Evolutionary conservation across 2,113 vertebrate genomes (phyloP).

Genomic region (Collichthys lucidus): DNA sequence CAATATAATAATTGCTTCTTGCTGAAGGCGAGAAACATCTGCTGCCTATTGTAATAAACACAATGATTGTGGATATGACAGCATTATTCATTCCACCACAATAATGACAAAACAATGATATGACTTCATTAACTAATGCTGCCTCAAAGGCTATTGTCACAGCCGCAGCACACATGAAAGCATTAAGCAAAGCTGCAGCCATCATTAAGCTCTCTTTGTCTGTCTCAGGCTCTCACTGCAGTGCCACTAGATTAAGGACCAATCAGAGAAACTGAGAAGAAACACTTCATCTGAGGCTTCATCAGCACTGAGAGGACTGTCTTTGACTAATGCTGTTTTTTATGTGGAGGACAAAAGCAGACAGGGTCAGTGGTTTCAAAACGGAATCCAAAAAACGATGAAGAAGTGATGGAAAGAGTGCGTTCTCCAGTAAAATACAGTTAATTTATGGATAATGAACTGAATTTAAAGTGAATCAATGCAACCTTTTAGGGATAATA

Average conservation of each 20-base stretch:
- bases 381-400: neutral
- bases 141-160: neutral
- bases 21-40: neutral
- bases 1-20: neutral
- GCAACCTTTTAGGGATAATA: neutral
- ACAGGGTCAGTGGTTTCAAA: neutral
- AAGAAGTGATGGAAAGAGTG: neutral
- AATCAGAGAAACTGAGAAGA: constrained; percentile 28
- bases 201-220: constrained; percentile 12
- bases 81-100: constrained; percentile 7
- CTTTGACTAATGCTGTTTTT: constrained; percentile 21
- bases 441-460: neutral
- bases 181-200: constrained; percentile 20
- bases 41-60: neutral
- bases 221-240: neutral
- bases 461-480: neutral
- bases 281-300: constrained; percentile 30
- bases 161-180: neutral
- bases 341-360: neutral
- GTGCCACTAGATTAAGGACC: constrained; percentile 17
- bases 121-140: constrained; percentile 17
- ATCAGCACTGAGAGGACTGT: constrained; percentile 3
- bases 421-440: neutral
- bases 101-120: constrained; percentile 7
- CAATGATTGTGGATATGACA: constrained; percentile 2